Base-by-base conservation (phyloP, 2,888 invertebrate genomes). In the Hyalella azteca region DNA sequence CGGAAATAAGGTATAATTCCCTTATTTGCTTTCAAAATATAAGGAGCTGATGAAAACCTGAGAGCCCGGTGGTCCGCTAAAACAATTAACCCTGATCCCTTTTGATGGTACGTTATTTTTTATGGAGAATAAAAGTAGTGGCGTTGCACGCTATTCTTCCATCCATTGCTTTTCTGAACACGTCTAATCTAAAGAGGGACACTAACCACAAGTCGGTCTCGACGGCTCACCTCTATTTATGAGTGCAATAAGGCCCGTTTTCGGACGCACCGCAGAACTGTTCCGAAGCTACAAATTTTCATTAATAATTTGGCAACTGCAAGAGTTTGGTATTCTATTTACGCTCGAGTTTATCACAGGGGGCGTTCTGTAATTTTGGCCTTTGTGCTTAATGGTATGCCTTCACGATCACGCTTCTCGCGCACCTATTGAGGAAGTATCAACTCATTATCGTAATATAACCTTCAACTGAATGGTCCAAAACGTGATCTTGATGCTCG, bases 181-280 rank as follows among this genome's bases (percentile, higher is more conserved):
- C 66, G 66, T 66, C 66, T 66, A 66, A 66, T 66, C 66, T 66
- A 66, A 66, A 66, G 36, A 66, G 66, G 36, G 66, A 66, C 66
- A 66, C 66, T 66, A 66, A 66, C 66, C 66, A 66, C 36, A 66
- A 66, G 29, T 36, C 36, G 11, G 66, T 13, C 11, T 32, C 36
- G 66, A 19, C n/a, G 7, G 32, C 19, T 66, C 19, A 36, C 13
- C 66, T 29, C 36, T 66, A 66, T 66, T 36, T 36, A 11, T 19
- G 7, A 36, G n/a, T 11, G 39, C 19, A 7, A 36, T 66, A 66
- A 66, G 39, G 66, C 66, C 19, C 36, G 36, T 66, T 66, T 36
- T 66, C 66, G 32, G n/a, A 0, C 13, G 29, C 5, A 11, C 36
- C 19, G 19, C 36, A 22, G 19, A 32, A 36, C 19, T n/a, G 66